Conservation (phyloP, 2,888 invertebrate genomes). For the Drosophila nigricruria region DNA sequence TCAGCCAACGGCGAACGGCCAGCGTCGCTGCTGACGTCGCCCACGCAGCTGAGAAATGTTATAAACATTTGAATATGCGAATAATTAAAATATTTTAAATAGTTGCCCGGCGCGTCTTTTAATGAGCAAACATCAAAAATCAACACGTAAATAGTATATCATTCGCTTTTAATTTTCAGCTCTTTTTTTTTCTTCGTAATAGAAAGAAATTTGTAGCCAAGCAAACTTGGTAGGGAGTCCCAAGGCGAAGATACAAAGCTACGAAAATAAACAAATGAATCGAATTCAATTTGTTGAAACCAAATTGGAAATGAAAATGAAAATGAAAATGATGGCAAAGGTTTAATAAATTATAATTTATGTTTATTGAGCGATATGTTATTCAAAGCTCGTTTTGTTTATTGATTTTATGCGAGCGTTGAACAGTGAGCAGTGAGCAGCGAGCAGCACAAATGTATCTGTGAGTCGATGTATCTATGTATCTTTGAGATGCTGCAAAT, state of each 20-base stretch:
- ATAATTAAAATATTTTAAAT: conserved; percentile 79
- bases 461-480: conserved; percentile 30
- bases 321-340: conserved; percentile 53
- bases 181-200: conserved; percentile 24
- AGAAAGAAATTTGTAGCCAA: neutral
- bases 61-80: conserved; percentile 62
- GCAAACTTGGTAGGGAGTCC: conserved; percentile 21
- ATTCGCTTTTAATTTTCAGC: conserved; percentile 14
- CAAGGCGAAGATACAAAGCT: conserved; percentile 23
- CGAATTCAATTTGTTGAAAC: conserved; percentile 42
- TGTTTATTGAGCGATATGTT: conserved; percentile 79
- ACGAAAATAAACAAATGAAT: conserved; percentile 18
- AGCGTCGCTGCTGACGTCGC: neutral
- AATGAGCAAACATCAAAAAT: conserved; percentile 55
- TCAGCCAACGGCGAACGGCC: conserved; percentile 35
- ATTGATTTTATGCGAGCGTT: conserved; percentile 47
- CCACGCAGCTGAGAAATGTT: conserved; percentile 12
- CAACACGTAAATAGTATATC: conserved; percentile 36
- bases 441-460: conserved; percentile 46
- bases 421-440: conserved; percentile 23
- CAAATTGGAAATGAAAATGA: conserved; percentile 37
- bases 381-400: conserved; percentile 59
- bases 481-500: conserved; percentile 48
- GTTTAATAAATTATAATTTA: conserved; percentile 79
- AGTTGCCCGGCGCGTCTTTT: conserved; percentile 64